phyloP scores from a whole-genome alignment of 1,140 invertebrate species.

The Drosophila setifemur region DNA sequence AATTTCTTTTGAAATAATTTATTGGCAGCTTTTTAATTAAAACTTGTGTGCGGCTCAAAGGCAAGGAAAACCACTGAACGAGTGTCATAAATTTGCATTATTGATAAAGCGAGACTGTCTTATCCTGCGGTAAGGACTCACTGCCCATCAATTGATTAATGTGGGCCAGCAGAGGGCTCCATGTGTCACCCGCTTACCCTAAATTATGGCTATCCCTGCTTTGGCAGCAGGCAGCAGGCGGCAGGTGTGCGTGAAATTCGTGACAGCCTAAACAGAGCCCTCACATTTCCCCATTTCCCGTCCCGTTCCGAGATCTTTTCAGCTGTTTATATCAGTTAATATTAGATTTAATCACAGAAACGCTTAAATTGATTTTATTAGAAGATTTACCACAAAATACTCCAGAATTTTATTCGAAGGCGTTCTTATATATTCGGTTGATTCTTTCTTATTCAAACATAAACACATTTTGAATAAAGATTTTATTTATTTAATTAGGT shows the following conservation, averaged over 20 bases:
- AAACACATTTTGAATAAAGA: too few relatives aligned
- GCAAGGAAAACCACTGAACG: slow-evolving; percentile 33
- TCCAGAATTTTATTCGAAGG: too few relatives aligned
- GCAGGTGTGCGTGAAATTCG: slow-evolving; percentile 42
- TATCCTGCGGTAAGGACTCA: slow-evolving; percentile 21
- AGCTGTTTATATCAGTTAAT: slow-evolving; percentile 12
- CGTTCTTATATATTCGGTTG: too few relatives aligned
- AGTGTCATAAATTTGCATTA: slow-evolving; percentile 63
- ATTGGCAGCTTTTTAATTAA: slow-evolving; percentile 80
- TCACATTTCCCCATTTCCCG: not conserved
- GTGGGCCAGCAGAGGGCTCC: slow-evolving; percentile 5
- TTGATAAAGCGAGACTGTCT: slow-evolving; percentile 26
- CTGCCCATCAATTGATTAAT: slow-evolving; percentile 38
- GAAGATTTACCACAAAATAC: too few relatives aligned
- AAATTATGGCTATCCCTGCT: slow-evolving; percentile 36
- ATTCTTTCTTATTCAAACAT: too few relatives aligned
- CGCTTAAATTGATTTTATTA: too few relatives aligned
- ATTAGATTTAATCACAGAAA: too few relatives aligned
- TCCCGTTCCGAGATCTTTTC: too few relatives aligned
- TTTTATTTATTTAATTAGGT: too few relatives aligned
- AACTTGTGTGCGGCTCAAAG: slow-evolving; percentile 49
- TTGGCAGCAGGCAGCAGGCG: slow-evolving; percentile 3
- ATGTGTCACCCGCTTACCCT: slow-evolving; percentile 50
- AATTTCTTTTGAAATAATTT: slow-evolving; percentile 77
- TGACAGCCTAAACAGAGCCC: slow-evolving; percentile 19